Evolutionary conservation across 2,113 vertebrate species (phyloP), one percentile per base, ranked within the genome.

Genomic region (Dipodomys merriami): DNA sequence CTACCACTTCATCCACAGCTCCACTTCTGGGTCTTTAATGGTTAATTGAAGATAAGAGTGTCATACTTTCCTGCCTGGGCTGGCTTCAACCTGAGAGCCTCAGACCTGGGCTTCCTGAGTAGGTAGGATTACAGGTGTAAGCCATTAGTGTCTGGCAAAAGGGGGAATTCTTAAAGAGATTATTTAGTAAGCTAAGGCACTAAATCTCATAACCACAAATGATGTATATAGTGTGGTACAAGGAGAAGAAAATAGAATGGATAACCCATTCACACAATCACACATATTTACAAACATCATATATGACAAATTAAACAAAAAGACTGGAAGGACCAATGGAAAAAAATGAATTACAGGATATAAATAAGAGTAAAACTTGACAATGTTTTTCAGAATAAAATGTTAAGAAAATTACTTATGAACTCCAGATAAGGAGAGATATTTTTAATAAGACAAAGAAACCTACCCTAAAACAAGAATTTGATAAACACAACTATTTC

Each of bases 201-300:
- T 64, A 46, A 44, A 83, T 44, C 88, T 91, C 64, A 33, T 20
- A 96, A 46, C 7, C n/a, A 84, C 8, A 86, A 62, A 39, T 89
- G 57, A 78, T 22, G 49, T 39, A 6, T 81, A 7, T 64, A 8
- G 33, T n/a, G 20, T 95, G 86, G 11, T 65, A 73, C 16, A 86
- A 30, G 18, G 85, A 91, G 8, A 88, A 23, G 69, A 79, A 83
- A 65, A 30, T 0, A 88, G 33, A 77, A 71, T 25, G 73, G 15
- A 86, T n/a, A 60, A 49, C 30, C 23, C 19, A 64, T 19, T 65
- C 83, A 67, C 16, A 76, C n/a, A 90, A 73, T 44, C 64, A 18
- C 15, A n/a, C 30, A 69, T 16, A 29, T 2, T 27, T 7, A 44
- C 22, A 83, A 68, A 73, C 22, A 44, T 53, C 27, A 5, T 62